Percentiles rank a stretch among this genome's conserved stretches.
Evolutionary conservation across 2,888 invertebrate genomes (phyloP).

Genomic region (Torymus aiolomorphi): DNA sequence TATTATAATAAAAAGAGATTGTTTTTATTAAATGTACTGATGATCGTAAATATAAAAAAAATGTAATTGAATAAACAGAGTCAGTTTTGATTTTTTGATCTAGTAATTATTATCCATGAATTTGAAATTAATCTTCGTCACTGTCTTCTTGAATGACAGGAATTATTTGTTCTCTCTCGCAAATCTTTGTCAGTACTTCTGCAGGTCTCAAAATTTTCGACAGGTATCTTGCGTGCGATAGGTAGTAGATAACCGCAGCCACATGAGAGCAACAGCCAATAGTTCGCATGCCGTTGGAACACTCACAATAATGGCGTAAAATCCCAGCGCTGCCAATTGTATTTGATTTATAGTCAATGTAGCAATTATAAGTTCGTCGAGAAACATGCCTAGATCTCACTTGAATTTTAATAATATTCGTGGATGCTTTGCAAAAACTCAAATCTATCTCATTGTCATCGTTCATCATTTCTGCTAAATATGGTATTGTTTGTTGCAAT

Average conservation of each 20-base stretch:
- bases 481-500: conserved; percentile 58
- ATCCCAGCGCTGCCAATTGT: conserved; percentile 25
- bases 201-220: conserved; percentile 14
- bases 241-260: conserved; percentile 27
- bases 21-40: too few relatives aligned
- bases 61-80: too few relatives aligned
- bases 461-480: conserved; percentile 60
- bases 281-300: conserved; percentile 49
- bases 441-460: conserved; percentile 53
- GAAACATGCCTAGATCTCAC: conserved; percentile 56
- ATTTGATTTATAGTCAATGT: conserved; percentile 52
- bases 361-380: conserved; percentile 54
- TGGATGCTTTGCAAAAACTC: conserved; percentile 52
- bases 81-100: too few relatives aligned
- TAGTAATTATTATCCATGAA: too few relatives aligned
- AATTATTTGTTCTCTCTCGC: too few relatives aligned
- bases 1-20: too few relatives aligned
- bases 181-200: too few relatives aligned
- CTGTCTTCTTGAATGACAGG: too few relatives aligned
- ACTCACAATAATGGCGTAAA: conserved; percentile 18
- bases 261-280: conserved; percentile 42
- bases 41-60: too few relatives aligned
- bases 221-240: conserved; percentile 2
- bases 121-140: too few relatives aligned
- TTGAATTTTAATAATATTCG: conserved; percentile 55